A percentile compares a stretch with the other conserved stretches of the same genome.
phyloP scores from a whole-genome alignment of 2,888 invertebrate species.

The Girardia tigrina region DNA sequence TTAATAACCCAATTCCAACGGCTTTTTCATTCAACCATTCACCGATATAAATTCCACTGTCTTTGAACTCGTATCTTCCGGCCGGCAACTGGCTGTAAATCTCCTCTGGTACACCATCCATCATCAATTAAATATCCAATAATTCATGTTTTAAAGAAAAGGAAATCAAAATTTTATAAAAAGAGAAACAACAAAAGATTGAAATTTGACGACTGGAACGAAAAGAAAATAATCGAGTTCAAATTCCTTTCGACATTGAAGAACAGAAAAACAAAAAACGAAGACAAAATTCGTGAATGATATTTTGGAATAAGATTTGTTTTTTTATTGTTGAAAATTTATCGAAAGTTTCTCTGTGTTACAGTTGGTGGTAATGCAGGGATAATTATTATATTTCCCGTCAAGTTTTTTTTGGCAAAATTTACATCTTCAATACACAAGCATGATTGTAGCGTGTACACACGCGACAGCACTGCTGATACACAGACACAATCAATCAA shows the following conservation, averaged over 20 bases:
- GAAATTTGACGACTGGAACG: no score
- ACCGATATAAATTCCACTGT: conserved; percentile 35
- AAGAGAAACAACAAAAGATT: no score
- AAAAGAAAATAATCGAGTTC: no score
- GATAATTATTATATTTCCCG: not conserved
- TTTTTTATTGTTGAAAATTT: not conserved
- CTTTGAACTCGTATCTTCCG: conserved; percentile 35
- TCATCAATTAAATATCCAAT: not conserved
- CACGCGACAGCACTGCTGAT: not conserved
- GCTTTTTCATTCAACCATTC: conserved; percentile 36
- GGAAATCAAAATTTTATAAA: no score
- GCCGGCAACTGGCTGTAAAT: conserved; percentile 21
- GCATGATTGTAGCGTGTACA: not conserved
- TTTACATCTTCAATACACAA: not conserved
- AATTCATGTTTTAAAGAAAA: not conserved
- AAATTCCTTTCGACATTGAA: no score
- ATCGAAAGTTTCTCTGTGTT: not conserved
- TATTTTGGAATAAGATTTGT: not conserved
- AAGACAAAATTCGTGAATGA: no score
- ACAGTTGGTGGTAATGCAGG: not conserved
- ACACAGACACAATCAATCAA: not conserved
- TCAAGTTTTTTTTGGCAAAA: not conserved
- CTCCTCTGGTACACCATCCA: not conserved
- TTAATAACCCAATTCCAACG: conserved; percentile 33
- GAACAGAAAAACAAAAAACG: no score